Percentiles rank a stretch among this genome's conserved stretches.
These are phyloP conservation scores for Hesperophylax magnus DNA, from an alignment of 1,140 invertebrate genomes.

Conservation along the genomic window DNA sequence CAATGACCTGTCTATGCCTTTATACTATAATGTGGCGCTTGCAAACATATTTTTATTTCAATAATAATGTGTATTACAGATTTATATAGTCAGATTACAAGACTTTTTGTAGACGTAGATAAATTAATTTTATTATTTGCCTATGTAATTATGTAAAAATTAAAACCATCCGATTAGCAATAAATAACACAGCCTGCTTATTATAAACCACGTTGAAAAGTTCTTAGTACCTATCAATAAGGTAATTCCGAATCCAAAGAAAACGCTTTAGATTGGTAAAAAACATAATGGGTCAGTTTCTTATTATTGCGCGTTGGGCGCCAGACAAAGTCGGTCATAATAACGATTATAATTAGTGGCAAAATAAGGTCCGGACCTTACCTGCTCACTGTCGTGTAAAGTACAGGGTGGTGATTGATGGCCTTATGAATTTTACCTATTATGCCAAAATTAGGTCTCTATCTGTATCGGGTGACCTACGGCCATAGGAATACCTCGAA, in stretches of 20 bases:
- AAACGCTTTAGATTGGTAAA: constrained; percentile 1
- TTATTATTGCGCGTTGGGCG: constrained; percentile 2
- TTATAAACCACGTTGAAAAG: neutral
- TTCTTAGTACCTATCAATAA: neutral
- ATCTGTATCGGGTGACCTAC: neutral
- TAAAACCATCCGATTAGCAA: neutral
- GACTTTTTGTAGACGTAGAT: no score
- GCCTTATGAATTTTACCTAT: constrained; percentile 32
- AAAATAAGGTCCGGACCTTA: constrained; percentile 13
- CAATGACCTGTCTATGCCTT: no score
- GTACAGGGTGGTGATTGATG: constrained; percentile 20
- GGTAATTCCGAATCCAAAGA: neutral
- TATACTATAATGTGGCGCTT: no score
- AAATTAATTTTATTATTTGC: no score
- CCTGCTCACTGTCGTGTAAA: constrained; percentile 28
- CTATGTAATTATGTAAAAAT: constrained; percentile 5
- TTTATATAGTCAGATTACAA: no score
- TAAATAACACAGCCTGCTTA: constrained; percentile 21
- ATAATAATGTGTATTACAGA: no score
- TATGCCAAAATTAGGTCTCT: constrained; percentile 33
- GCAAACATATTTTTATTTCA: no score
- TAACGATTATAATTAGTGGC: constrained; percentile 8
- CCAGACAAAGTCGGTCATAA: constrained; percentile 29
- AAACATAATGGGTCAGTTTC: constrained; percentile 1
- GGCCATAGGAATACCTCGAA: constrained; percentile 6